Conservation (phyloP, 2,113 vertebrate genomes). For the Amphilophus citrinellus region DNA sequence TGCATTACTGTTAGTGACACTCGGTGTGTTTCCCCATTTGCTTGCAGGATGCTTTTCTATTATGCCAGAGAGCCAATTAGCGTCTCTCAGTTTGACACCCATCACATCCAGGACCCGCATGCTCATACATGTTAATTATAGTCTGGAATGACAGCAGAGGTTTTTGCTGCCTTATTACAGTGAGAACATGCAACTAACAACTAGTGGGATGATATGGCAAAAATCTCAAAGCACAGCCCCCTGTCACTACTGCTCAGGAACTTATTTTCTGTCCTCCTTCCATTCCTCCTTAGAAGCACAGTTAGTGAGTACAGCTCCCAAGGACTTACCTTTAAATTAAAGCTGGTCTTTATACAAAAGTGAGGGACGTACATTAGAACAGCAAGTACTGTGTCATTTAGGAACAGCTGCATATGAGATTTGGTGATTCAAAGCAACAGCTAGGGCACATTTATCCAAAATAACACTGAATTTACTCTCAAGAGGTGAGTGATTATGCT, state of each 20-base stretch:
- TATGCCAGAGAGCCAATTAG: constrained; percentile 71
- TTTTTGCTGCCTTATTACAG: constrained; percentile 54
- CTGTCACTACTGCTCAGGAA: constrained; percentile 22
- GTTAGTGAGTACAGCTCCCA: not conserved
- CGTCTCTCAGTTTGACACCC: constrained; percentile 62
- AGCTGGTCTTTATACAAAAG: constrained; percentile 31
- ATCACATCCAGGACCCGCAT: constrained; percentile 45
- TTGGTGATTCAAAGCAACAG: constrained; percentile 26
- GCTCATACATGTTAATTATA: constrained; percentile 72
- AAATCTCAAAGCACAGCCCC: constrained; percentile 35
- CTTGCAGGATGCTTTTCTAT: constrained; percentile 47
- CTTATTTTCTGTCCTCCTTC: not conserved
- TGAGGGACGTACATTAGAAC: constrained; percentile 15
- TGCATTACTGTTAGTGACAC: constrained; percentile 29
- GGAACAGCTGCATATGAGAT: not conserved
- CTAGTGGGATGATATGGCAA: constrained; percentile 36
- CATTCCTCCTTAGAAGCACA: not conserved
- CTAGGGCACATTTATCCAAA: not conserved
- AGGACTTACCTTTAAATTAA: constrained; percentile 46
- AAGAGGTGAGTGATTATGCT: constrained; percentile 40
- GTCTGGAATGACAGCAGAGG: constrained; percentile 40
- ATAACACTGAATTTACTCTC: not conserved
- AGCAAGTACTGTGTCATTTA: constrained; percentile 26
- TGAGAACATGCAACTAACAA: constrained; percentile 42
- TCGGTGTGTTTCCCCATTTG: constrained; percentile 27